Conservation (phyloP, 2,113 vertebrate species). For the Serilophus lunatus region DNA sequence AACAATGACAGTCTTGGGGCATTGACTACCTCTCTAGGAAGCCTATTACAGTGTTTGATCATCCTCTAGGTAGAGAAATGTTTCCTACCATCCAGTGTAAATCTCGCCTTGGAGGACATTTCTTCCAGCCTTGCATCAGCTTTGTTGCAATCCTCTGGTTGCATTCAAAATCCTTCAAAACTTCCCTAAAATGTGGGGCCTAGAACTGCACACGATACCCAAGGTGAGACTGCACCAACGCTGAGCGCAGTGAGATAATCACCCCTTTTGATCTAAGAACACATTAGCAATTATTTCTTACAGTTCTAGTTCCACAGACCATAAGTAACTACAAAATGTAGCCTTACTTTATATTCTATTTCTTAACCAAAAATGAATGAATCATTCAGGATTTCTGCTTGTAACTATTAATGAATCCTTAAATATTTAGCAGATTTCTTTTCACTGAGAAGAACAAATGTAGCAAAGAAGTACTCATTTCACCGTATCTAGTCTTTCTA, state of each 20-base stretch:
- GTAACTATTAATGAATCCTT: neutral
- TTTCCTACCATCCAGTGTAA: neutral
- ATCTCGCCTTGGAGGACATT: neutral
- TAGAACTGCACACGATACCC: neutral
- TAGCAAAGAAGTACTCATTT: neutral
- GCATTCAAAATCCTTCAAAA: neutral
- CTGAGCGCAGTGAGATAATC: neutral
- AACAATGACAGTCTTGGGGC: neutral
- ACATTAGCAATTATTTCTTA: neutral
- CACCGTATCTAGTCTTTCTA: neutral
- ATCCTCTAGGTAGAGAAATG: neutral
- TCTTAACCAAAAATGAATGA: neutral
- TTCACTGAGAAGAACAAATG: neutral
- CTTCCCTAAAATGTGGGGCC: neutral
- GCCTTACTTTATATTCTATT: neutral
- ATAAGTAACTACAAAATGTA: neutral
- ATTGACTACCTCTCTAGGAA: neutral
- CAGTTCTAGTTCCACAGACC: neutral
- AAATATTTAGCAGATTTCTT: neutral
- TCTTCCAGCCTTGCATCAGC: neutral
- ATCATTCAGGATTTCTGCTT: neutral
- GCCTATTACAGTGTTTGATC: neutral
- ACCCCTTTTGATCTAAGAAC: neutral
- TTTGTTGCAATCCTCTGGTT: neutral
- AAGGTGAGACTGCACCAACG: neutral